Evolutionary conservation across 2,888 invertebrate genomes (phyloP).

Genomic region (Cosmopolites sordidus): DNA sequence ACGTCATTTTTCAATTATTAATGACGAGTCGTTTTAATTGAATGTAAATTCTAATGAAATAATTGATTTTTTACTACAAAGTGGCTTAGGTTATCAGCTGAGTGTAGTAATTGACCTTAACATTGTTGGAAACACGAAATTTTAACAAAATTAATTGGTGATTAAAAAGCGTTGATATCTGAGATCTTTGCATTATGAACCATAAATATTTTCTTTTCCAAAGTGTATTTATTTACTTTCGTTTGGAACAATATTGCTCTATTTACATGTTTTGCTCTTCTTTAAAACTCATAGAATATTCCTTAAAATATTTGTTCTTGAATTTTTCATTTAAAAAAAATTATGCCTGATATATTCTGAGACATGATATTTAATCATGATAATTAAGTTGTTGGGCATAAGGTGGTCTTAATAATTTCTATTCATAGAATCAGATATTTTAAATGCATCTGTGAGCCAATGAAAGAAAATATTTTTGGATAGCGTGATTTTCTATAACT

Average conservation of each 20-base stretch:
- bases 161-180: slow-evolving; percentile 14
- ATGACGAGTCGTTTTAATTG: too few species aligned
- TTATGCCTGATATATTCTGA: too few species aligned
- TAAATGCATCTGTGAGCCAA: too few species aligned
- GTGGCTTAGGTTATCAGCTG: slow-evolving; percentile 30
- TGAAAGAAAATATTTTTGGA: slow-evolving; percentile 1
- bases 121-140: slow-evolving; percentile 10
- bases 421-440: too few species aligned
- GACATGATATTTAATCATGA: too few species aligned
- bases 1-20: too few species aligned
- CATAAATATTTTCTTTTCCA: slow-evolving; percentile 7
- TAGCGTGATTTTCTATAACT: background rate
- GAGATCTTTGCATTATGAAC: slow-evolving; percentile 7
- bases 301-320: too few species aligned
- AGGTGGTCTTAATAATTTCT: too few species aligned
- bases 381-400: too few species aligned
- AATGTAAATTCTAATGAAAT: slow-evolving; percentile 22
- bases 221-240: background rate
- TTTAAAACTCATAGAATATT: too few species aligned
- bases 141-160: slow-evolving; percentile 9
- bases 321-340: too few species aligned
- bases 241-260: background rate
- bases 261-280: too few species aligned
- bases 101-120: slow-evolving; percentile 23
- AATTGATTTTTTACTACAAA: slow-evolving; percentile 32